These are phyloP conservation scores for Hydrocynus forskahlii DNA, from an alignment of 2,797 vertebrate species.

Conservation along the genomic window DNA sequence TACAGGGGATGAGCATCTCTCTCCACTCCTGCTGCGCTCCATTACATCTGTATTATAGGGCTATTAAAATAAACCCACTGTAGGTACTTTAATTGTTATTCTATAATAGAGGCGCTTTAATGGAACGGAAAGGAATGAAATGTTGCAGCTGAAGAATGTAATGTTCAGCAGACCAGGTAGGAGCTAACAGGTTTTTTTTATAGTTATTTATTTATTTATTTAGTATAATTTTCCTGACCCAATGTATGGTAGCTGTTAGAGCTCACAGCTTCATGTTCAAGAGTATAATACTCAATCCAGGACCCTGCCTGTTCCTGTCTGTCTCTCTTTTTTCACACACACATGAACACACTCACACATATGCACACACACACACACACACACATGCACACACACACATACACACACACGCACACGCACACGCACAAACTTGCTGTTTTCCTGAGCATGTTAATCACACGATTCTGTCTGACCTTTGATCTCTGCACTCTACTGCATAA, in stretches of 20 bases:
- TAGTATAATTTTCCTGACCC: neutral
- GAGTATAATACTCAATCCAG: neutral
- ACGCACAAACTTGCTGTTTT: slow-evolving; percentile 8
- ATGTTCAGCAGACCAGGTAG: neutral
- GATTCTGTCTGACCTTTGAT: slow-evolving; percentile 62
- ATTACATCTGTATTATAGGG: neutral
- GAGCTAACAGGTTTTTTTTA: neutral
- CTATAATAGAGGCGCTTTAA: neutral
- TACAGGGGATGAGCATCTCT: slow-evolving; percentile 30
- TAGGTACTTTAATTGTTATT: neutral
- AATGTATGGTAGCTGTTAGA: neutral
- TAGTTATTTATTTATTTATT: neutral
- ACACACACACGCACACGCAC: slow-evolving; percentile 8
- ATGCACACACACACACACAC: slow-evolving; percentile 3
- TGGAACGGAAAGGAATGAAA: neutral
- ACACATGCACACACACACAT: slow-evolving; percentile 25
- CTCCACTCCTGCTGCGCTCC: slow-evolving; percentile 50
- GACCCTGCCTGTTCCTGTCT: slow-evolving; percentile 41
- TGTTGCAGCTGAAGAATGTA: neutral
- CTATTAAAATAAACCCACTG: neutral
- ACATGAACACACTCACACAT: slow-evolving; percentile 13
- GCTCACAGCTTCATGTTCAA: neutral
- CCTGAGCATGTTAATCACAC: slow-evolving; percentile 47
- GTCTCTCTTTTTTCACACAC: slow-evolving; percentile 49
- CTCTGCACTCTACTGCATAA: slow-evolving; percentile 63